Evolutionary conservation across 2,888 invertebrate species (phyloP).

Genomic region (Cheilosia impressa): DNA sequence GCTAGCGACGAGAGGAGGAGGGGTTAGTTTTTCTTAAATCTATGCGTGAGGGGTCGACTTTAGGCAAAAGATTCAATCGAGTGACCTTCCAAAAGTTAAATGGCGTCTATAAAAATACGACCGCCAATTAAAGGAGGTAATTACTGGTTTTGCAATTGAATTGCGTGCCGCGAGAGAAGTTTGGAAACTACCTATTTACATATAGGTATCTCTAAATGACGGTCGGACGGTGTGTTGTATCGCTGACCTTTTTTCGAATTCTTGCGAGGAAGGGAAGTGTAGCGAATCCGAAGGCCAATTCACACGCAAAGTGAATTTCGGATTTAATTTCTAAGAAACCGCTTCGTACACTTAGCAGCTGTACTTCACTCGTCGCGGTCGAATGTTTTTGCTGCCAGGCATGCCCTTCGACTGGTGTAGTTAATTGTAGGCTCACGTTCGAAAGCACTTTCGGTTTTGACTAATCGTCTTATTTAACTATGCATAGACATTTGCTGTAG

Average conservation of each 20-base stretch:
- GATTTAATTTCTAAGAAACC: neutral
- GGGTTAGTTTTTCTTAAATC: slow-evolving; percentile 8
- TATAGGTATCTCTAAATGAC: slow-evolving; percentile 1
- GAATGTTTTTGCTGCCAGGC: too few species aligned
- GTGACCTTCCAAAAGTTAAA: neutral
- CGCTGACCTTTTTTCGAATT: slow-evolving; percentile 10
- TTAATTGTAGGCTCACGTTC: too few species aligned
- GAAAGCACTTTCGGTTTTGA: too few species aligned
- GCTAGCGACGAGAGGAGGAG: neutral
- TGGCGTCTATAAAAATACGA: neutral
- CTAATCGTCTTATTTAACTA: too few species aligned
- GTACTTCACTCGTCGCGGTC: too few species aligned
- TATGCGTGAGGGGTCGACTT: slow-evolving; percentile 42
- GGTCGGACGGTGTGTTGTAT: neutral
- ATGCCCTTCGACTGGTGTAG: too few species aligned
- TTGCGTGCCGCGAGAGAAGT: slow-evolving; percentile 25
- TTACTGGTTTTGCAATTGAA: slow-evolving; percentile 23
- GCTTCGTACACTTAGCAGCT: neutral
- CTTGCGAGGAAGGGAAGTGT: neutral
- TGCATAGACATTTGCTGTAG: too few species aligned
- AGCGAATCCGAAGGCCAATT: neutral
- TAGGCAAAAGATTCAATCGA: slow-evolving; percentile 2
- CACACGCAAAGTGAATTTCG: slow-evolving; percentile 6
- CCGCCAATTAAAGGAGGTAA: slow-evolving; percentile 7
- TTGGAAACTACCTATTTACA: slow-evolving; percentile 1